These are phyloP conservation scores for Gymnogyps californianus DNA, from an alignment of 2,113 vertebrate species.

Conservation along the genomic window DNA sequence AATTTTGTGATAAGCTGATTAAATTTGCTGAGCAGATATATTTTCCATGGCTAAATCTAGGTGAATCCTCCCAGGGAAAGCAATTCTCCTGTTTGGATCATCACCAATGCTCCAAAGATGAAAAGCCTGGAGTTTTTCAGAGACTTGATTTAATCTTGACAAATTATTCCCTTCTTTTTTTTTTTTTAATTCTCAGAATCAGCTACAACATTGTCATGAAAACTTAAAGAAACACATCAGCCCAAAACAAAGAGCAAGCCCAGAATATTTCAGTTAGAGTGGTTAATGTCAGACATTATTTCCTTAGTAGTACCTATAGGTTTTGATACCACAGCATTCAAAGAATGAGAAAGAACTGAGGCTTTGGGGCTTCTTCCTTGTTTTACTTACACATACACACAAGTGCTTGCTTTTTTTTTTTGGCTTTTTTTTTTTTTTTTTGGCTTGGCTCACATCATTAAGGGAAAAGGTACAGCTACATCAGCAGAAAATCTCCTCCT, in stretches of 20 bases:
- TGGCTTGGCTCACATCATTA: background rate
- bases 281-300: background rate
- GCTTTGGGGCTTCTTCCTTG: background rate
- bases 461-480: background rate
- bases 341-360: background rate
- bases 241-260: background rate
- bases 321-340: background rate
- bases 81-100: slow-evolving; percentile 26
- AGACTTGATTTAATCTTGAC: slow-evolving; percentile 30
- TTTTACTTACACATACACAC: background rate
- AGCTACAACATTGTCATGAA: background rate
- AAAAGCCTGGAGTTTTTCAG: slow-evolving; percentile 49
- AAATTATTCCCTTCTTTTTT: background rate
- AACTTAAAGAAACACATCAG: background rate
- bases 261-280: background rate
- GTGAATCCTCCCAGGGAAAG: slow-evolving; percentile 29
- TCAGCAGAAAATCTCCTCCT: background rate
- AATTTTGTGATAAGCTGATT: slow-evolving; percentile 18
- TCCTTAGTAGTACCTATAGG: background rate
- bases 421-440: too few relatives aligned
- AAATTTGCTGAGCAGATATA: slow-evolving; percentile 36
- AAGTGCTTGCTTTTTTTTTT: background rate
- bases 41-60: slow-evolving; percentile 33
- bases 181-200: background rate
- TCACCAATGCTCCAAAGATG: background rate